Conservation (phyloP, 2,797 vertebrate species). For the Luscinia megarhynchos region DNA sequence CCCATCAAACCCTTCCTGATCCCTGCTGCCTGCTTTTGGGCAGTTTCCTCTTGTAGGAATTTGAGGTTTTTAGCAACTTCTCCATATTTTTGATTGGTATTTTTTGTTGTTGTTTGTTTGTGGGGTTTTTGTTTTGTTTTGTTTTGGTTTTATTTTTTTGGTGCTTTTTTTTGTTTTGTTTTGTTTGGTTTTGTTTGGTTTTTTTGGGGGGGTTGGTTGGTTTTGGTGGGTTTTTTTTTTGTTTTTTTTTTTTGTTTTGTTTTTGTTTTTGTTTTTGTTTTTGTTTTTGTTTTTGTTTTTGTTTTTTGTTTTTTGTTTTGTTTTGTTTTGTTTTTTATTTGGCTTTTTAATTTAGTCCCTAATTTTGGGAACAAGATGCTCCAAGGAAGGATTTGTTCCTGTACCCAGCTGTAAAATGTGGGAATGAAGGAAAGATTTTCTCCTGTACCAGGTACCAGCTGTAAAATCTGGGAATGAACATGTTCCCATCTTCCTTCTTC, state of each 20-base stretch:
- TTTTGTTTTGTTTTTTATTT: too few relatives aligned
- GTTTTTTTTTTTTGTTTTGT: too few relatives aligned
- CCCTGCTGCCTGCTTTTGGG: background rate
- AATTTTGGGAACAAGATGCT: background rate
- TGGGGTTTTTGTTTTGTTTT: too few relatives aligned
- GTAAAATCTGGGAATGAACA: background rate
- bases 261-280: background rate
- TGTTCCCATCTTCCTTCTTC: fast-evolving
- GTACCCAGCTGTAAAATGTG: background rate
- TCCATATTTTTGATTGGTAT: fast-evolving
- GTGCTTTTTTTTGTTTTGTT: background rate
- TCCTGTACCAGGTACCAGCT: too few relatives aligned
- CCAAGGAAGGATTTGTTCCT: background rate
- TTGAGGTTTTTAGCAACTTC: background rate
- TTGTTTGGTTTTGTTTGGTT: background rate
- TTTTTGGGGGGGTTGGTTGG: background rate
- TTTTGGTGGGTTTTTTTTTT: too few relatives aligned
- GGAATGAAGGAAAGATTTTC: background rate
- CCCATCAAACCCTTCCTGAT: background rate
- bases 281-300: too few relatives aligned
- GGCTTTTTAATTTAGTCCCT: background rate
- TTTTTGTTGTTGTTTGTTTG: too few relatives aligned
- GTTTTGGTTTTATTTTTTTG: background rate
- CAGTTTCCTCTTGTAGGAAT: background rate
- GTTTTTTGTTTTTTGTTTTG: background rate